Base-by-base conservation (phyloP, 2,797 vertebrate species). In the Coilia nasus region DNA sequence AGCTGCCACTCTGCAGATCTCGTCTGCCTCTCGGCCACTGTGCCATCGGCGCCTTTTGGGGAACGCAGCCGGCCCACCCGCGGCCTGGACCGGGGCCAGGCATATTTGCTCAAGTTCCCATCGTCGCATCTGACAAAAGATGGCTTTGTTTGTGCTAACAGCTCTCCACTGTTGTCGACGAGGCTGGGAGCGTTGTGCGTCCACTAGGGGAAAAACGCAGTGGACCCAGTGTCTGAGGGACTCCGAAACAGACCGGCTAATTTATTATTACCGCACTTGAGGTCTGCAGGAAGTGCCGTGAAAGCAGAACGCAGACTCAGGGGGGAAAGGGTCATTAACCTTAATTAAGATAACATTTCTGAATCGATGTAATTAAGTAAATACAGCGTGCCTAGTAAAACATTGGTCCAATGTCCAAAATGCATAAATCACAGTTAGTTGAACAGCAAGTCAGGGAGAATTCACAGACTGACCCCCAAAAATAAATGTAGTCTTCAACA, bases 361-460 rank as follows among this genome's bases (percentile, higher is more conserved):
- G 64, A 86, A 89, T 89, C 85, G 57, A 87, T 87, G 84, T 84
- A 41, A 71, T 85, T 86, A 89, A 87, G 83, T 86, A 82, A 89
- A 87, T 83, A 81, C 71, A 21, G 71, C 2, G 2, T 44, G 71
- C 71, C 71, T 78, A 78, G 44, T 44, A 78, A 78, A 78, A 41
- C 71, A 78, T 44, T 44, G 50, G 31, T 35, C 67, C 31, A 14
- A 0, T 35, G 17, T 41, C 71, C 71, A 44, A 78, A 78, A 78
- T 78, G 35, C 9, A 44, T 78, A 78, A 78, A 78, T 44, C 35
- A 78, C 35, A 44, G 14, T 17, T 21, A 78, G 71, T 78, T 14
- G 2, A 78, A 10, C 71, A 78, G 31, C 14, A 78, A 44, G 41
- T 78, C 71, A 41, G 41, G 71, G n/a, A 25, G 31, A 71, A 35